Percentiles rank a stretch among this genome's conserved stretches.
phyloP scores from a whole-genome alignment of 1,140 invertebrate species.

The Drosophila rufa region DNA sequence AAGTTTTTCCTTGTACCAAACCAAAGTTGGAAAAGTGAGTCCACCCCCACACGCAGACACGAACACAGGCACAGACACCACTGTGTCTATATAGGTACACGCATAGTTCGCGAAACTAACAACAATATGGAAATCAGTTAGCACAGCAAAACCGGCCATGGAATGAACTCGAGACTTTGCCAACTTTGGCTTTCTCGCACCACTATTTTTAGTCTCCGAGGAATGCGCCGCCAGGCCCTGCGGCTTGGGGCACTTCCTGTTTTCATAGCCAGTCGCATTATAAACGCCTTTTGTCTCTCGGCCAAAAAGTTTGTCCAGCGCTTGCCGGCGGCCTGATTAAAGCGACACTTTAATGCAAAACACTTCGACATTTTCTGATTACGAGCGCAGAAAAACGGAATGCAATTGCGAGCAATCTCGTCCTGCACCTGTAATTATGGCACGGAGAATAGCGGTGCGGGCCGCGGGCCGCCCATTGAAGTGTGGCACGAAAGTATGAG shows the following conservation, averaged over 20 bases:
- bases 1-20: constrained; percentile 62
- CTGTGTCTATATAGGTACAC: constrained; percentile 14
- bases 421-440: constrained; percentile 46
- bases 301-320: constrained; percentile 38
- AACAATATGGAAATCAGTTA: constrained; percentile 67
- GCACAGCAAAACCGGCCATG: constrained; percentile 29
- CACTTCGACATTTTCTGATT: constrained; percentile 51
- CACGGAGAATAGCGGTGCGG: neutral
- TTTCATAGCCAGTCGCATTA: constrained; percentile 27
- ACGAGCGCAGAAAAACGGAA: constrained; percentile 24
- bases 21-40: constrained; percentile 64
- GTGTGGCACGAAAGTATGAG: constrained; percentile 52
- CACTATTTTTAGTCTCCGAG: constrained; percentile 7
- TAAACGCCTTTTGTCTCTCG: constrained; percentile 39
- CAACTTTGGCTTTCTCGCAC: constrained; percentile 43
- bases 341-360: constrained; percentile 65
- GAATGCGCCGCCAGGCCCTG: neutral
- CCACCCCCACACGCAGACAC: constrained; percentile 4
- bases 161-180: constrained; percentile 47
- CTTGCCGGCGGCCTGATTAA: constrained; percentile 49
- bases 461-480: constrained; percentile 28
- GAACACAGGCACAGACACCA: neutral
- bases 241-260: constrained; percentile 35
- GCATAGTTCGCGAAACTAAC: constrained; percentile 55
- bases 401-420: constrained; percentile 49